These are phyloP conservation scores for Melitaea athalia DNA, from an alignment of 2,888 invertebrate genomes.

Conservation along the genomic window DNA sequence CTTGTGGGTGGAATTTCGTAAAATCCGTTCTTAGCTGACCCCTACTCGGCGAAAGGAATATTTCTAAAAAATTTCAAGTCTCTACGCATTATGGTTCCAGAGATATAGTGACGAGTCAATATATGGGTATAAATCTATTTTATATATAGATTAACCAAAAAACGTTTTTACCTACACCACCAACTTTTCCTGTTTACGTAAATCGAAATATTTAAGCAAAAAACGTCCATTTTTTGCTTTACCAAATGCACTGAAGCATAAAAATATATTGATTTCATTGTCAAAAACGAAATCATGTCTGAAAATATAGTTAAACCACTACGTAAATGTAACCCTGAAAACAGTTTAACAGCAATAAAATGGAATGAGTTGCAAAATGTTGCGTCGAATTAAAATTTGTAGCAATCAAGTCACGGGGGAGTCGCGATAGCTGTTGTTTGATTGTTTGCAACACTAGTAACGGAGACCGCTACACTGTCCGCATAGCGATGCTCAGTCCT, in stretches of 20 bases:
- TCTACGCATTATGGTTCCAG: no score
- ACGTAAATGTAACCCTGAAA: slow-evolving; percentile 22
- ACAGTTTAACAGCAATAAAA: slow-evolving; percentile 42
- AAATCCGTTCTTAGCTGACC: no score
- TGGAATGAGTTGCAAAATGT: slow-evolving; percentile 46
- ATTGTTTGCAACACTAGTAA: slow-evolving; percentile 56
- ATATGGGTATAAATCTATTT: no score
- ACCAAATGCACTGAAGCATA: slow-evolving; percentile 8
- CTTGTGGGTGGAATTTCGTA: no score
- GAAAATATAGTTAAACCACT: slow-evolving; percentile 29
- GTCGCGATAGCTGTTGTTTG: slow-evolving; percentile 47
- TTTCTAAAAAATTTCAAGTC: no score
- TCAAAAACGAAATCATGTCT: slow-evolving; percentile 32
- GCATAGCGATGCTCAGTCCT: slow-evolving; percentile 33
- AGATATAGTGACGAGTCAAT: no score
- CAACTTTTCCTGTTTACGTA: not conserved
- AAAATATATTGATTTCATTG: slow-evolving; percentile 22
- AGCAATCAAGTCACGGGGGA: slow-evolving; percentile 48
- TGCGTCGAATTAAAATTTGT: slow-evolving; percentile 49
- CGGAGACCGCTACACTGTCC: slow-evolving; percentile 51
- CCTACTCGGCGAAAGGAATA: no score
- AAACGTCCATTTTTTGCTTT: slow-evolving; percentile 20
- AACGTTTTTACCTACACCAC: not conserved
- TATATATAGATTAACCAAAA: no score
- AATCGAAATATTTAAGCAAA: slow-evolving; percentile 10